Conservation (phyloP, 2,113 vertebrate genomes). For the Tympanuchus pallidicinctus region DNA sequence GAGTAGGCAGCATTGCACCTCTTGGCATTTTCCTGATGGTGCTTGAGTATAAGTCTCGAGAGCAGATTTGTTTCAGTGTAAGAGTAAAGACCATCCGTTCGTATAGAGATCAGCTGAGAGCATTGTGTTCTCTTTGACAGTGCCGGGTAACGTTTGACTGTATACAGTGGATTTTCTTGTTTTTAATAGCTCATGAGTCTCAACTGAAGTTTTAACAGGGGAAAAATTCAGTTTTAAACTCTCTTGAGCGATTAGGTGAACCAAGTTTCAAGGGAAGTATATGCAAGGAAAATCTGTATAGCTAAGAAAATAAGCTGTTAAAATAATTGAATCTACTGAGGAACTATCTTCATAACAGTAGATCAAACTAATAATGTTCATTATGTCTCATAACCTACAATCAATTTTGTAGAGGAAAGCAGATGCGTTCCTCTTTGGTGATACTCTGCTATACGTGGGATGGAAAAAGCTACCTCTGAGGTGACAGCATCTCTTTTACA, state of each 20-base stretch:
- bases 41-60: neutral
- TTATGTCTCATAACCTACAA: neutral
- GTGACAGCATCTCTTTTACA: neutral
- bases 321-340: neutral
- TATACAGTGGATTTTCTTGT: neutral
- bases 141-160: neutral
- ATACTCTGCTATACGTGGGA: rapidly evolving
- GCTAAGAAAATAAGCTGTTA: neutral
- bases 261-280: neutral
- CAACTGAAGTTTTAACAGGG: neutral
- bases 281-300: neutral
- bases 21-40: neutral
- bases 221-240: neutral
- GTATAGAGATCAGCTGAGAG: neutral
- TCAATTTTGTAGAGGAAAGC: neutral
- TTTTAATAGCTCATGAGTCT: neutral
- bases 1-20: neutral
- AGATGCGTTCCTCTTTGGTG: neutral
- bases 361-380: neutral
- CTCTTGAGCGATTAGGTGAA: neutral
- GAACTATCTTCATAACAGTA: neutral
- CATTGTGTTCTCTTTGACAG: neutral
- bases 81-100: neutral
- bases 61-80: neutral
- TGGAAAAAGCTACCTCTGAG: neutral